These are phyloP conservation scores for Drosophila kurseongensis DNA, from an alignment of 1,140 invertebrate genomes.

Conservation along the genomic window DNA sequence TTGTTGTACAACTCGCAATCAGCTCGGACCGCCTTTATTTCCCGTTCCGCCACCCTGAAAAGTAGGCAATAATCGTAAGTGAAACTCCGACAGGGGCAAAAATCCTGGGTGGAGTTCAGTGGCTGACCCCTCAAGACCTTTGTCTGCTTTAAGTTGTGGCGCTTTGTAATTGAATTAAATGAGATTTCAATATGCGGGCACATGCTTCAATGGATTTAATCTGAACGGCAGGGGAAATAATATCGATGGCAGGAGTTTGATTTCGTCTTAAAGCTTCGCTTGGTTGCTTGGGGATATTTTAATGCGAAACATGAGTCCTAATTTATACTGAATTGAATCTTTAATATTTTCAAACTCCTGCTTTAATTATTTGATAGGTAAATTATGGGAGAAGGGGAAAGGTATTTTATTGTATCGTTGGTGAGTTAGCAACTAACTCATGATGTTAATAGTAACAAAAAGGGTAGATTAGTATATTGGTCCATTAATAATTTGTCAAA, in stretches of 20 bases:
- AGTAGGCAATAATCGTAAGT: conserved; percentile 82
- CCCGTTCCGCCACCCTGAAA: conserved; percentile 37
- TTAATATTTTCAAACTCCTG: background rate
- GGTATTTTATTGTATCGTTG: no score
- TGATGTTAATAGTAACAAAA: no score
- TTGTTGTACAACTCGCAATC: conserved; percentile 71
- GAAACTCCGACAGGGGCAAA: conserved; percentile 46
- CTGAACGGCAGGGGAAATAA: conserved; percentile 5
- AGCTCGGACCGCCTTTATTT: conserved; percentile 45
- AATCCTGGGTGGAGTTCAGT: conserved; percentile 4
- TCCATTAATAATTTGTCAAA: no score
- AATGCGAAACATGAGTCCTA: conserved; percentile 1
- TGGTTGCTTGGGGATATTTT: background rate
- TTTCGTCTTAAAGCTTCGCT: conserved; percentile 18
- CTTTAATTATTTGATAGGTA: no score
- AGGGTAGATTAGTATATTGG: no score
- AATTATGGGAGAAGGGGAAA: no score
- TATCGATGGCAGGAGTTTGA: conserved; percentile 26
- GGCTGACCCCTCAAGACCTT: conserved; percentile 23
- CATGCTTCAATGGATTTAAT: conserved; percentile 53
- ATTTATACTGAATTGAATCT: background rate
- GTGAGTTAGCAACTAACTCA: no score
- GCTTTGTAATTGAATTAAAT: conserved; percentile 80
- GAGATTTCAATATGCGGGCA: conserved; percentile 74
- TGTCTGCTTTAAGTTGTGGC: conserved; percentile 75